A percentile compares a stretch with the other conserved stretches of the same genome.
These are phyloP conservation scores for Helicoverpa assulta DNA, from an alignment of 2,888 invertebrate species.

Conservation along the genomic window DNA sequence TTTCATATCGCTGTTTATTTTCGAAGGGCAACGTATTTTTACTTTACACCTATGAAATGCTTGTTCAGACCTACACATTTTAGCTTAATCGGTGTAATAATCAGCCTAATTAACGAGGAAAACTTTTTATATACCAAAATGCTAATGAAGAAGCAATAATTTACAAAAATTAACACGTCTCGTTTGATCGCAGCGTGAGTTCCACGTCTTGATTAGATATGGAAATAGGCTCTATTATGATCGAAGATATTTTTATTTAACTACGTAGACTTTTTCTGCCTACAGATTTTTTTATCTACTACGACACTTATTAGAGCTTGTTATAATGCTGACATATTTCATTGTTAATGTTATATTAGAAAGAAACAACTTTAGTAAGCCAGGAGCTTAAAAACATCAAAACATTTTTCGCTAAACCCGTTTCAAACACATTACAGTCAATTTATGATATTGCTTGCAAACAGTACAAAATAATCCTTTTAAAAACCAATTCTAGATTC, in stretches of 20 bases:
- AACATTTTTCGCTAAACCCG: neutral
- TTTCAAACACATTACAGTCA: neutral
- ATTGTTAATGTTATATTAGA: slow-evolving; percentile 6
- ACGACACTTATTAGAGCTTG: slow-evolving; percentile 10
- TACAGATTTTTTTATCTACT: slow-evolving; percentile 30
- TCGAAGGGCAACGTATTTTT: neutral
- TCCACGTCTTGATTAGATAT: slow-evolving; percentile 59
- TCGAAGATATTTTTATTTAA: slow-evolving; percentile 49
- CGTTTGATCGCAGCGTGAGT: slow-evolving; percentile 60
- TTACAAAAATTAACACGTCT: slow-evolving; percentile 54
- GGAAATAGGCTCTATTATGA: slow-evolving; percentile 52
- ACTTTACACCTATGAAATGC: neutral
- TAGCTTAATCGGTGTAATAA: slow-evolving; percentile 6
- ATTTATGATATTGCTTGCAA: slow-evolving; percentile 4
- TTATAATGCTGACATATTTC: neutral
- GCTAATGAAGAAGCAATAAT: slow-evolving; percentile 42
- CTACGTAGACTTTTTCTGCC: slow-evolving; percentile 31
- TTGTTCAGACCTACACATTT: slow-evolving; percentile 5
- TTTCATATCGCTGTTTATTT: slow-evolving; percentile 17
- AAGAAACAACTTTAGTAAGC: neutral
- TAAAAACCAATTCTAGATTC: slow-evolving; percentile 10
- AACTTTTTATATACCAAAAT: slow-evolving; percentile 41
- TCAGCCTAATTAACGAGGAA: slow-evolving; percentile 28
- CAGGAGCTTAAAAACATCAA: neutral
- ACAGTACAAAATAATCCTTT: slow-evolving; percentile 1